Percentiles rank a stretch among this genome's conserved stretches.
Evolutionary conservation across 2,888 invertebrate species (phyloP).

Genomic region (Drosophila buzzatii): DNA sequence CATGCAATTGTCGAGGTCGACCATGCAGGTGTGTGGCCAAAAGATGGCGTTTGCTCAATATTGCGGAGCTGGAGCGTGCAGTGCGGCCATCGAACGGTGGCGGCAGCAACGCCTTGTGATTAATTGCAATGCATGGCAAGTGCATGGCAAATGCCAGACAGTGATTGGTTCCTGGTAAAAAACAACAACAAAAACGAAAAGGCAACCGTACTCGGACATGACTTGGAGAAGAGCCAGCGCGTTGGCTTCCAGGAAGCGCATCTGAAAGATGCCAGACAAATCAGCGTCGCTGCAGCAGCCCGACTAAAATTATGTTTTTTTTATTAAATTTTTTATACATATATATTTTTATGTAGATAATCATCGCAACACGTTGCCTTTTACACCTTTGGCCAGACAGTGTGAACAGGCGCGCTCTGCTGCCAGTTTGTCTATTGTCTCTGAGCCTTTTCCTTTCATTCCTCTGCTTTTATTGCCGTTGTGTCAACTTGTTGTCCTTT

Average conservation of each 20-base stretch:
- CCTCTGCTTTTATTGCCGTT: not conserved
- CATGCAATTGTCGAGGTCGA: slow-evolving; percentile 70
- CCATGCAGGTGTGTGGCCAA: slow-evolving; percentile 43
- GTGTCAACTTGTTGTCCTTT: slow-evolving; percentile 48
- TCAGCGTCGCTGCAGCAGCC: slow-evolving; percentile 58
- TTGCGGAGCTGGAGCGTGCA: slow-evolving; percentile 65
- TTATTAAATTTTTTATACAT: not conserved
- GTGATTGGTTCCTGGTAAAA: slow-evolving; percentile 75
- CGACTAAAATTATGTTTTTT: not conserved
- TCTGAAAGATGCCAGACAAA: slow-evolving; percentile 57
- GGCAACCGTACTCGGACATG: slow-evolving; percentile 44
- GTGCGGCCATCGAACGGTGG: slow-evolving; percentile 58
- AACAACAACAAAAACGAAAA: slow-evolving; percentile 24
- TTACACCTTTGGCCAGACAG: slow-evolving; percentile 36
- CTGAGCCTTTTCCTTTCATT: not conserved
- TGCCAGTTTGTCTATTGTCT: slow-evolving; percentile 53
- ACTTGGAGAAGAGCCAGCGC: slow-evolving; percentile 4
- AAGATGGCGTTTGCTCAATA: slow-evolving; percentile 58
- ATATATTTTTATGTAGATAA: slow-evolving; percentile 14
- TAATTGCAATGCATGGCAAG: slow-evolving; percentile 64
- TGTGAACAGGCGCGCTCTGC: slow-evolving; percentile 7
- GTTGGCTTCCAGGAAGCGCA: slow-evolving; percentile 49
- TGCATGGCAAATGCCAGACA: slow-evolving; percentile 57
- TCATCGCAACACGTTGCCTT: slow-evolving; percentile 40
- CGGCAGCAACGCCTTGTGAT: slow-evolving; percentile 64